Percentiles rank a stretch among this genome's conserved stretches.
Conservation (phyloP, 1,140 invertebrate genomes). For the Drosophila micromelanica region DNA sequence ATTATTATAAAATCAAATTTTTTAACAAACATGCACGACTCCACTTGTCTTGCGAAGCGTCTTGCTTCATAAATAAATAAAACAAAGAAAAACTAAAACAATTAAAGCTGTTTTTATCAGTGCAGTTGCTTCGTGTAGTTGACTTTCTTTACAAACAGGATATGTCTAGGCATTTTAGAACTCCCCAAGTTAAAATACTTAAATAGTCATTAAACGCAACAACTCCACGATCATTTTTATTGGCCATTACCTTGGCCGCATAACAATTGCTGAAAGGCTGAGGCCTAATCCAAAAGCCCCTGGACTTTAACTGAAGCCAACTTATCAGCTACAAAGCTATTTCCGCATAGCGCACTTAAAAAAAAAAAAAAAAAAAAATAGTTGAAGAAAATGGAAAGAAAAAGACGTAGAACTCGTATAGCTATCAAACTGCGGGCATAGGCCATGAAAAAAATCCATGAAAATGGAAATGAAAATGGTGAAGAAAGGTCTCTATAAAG, state of each 20-base stretch:
- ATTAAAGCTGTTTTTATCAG: too few relatives aligned
- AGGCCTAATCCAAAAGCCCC: conserved; percentile 4
- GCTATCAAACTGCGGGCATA: conserved; percentile 46
- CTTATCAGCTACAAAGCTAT: conserved; percentile 43
- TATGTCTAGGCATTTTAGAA: conserved; percentile 13
- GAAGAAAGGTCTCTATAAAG: conserved; percentile 9
- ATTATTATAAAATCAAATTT: too few relatives aligned
- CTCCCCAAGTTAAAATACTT: conserved; percentile 21
- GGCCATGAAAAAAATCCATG: conserved; percentile 34
- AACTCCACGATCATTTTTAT: conserved; percentile 45
- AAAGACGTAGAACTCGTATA: conserved; percentile 7
- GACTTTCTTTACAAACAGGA: conserved; percentile 19
- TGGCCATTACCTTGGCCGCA: conserved; percentile 34
- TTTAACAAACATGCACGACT: too few relatives aligned
- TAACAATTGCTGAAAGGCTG: conserved; percentile 36
- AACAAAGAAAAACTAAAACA: too few relatives aligned
- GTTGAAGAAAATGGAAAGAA: neutral
- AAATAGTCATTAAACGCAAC: conserved; percentile 25
- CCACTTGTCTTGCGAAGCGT: too few relatives aligned
- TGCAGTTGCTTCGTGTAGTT: too few relatives aligned
- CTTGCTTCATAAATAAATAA: too few relatives aligned
- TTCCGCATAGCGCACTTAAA: conserved; percentile 37
- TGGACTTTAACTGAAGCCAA: conserved; percentile 6
- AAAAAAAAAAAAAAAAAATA: conserved; percentile 13
- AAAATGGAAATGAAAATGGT: conserved; percentile 21